Percentiles rank a stretch among this genome's conserved stretches.
These are phyloP conservation scores for Catharus ustulatus DNA, from an alignment of 2,797 vertebrate genomes.

Conservation along the genomic window DNA sequence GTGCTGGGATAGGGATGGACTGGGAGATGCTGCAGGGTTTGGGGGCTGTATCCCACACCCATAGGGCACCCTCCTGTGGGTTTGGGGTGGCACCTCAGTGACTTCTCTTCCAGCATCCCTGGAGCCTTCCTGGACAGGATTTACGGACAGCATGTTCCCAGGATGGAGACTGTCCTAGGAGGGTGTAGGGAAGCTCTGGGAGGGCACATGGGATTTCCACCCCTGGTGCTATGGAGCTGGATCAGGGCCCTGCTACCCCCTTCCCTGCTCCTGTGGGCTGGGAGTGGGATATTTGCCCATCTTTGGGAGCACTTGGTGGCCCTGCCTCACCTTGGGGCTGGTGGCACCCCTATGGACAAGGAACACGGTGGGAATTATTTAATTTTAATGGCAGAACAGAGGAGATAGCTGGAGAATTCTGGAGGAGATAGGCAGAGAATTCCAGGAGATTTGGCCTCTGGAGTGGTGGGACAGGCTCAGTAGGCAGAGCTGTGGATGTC, in stretches of 20 bases:
- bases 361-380: fast-evolving
- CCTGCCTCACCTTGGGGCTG: fast-evolving
- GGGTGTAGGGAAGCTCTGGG: not conserved
- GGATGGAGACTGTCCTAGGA: not conserved
- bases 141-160: fast-evolving
- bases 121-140: not conserved
- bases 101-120: not conserved
- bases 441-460: not conserved
- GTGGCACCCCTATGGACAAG: not conserved
- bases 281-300: not conserved
- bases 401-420: fast-evolving
- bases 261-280: not conserved
- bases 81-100: not conserved
- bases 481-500: constrained; percentile 14
- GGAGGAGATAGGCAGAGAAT: not conserved
- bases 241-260: not conserved
- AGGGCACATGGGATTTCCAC: fast-evolving
- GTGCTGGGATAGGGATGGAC: not conserved
- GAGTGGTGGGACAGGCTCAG: not conserved
- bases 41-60: not conserved
- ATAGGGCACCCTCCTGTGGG: fast-evolving
- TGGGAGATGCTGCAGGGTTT: not conserved
- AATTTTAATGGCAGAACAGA: not conserved
- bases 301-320: not conserved
- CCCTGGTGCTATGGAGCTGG: not conserved